Base-by-base conservation (phyloP, 64 coral and sea anemone species). In the Actinia equina region DNA sequence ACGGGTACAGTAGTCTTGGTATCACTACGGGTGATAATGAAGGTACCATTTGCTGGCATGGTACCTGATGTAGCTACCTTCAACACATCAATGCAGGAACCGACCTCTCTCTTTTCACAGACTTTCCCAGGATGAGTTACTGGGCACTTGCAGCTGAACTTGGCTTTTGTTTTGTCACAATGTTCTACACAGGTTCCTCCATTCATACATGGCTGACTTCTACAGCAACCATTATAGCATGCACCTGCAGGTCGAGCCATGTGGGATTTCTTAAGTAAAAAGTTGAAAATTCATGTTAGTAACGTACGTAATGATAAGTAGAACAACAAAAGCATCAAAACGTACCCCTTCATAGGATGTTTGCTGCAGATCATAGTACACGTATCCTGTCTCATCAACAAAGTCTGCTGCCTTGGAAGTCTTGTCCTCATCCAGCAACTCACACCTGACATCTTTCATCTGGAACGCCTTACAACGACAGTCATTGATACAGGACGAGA, bases 101-200 rank as follows among this genome's bases (percentile, higher is more conserved):
- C 0, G 6, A 19, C 0, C 3, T 19, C 13, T 2, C 22, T 11
- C 22, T 37, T 37, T 37, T 76, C 70, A 42, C 70, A 76, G 22
- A 76, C 22, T 5, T 23, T 76, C 5, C 70, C 70, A 2, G 0
- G 0, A 2, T 76, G 2, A 6, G 44, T n/a, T 0, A 6, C 6
- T 7, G 80, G 20, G 17, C 80, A 83, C 20, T 45, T 55, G 80
- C 80, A 83, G 43, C 23, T 10, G 80, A 83, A 83, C 80, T 83
- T 83, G n/a, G 1, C 14, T 55, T 83, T 83, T 18, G 80, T 7
- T 16, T 41, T 55, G 2, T 41, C 44, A 51, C 80, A 83, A 44
- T 44, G 80, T 44, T 83, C 80, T 83, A 44, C 80, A 44, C 80
- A 83, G 11, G 80, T 83, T 55, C 80, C 80, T 83, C 80, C 80